Base-by-base conservation (phyloP, 1,140 invertebrate species). In the Ruditapes philippinarum region DNA sequence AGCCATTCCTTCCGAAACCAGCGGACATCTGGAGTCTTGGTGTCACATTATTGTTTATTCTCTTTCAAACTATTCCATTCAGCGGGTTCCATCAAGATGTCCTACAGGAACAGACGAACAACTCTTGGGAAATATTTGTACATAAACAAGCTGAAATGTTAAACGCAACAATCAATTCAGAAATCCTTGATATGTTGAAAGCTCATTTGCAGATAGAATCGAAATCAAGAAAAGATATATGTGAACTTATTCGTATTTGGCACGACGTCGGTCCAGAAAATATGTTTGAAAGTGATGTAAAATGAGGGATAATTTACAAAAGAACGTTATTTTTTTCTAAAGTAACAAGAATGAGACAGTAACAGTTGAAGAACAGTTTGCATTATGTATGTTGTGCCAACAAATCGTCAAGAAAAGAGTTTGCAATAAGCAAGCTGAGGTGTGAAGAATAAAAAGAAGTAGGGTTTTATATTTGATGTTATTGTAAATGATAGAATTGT, bases 11-110 rank as follows among this genome's bases (percentile, higher is more conserved):
- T 36, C 88, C 91, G 7, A 82, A 80, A 65, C 84, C 90, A 12
- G 91, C 91, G 7, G 93, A 93, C 40, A 51, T 93, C 14, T 93
- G 93, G 93, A 91, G 91, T 45, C 25, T 92, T 11, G 92, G 93
- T 12, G 81, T 86, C 49, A 40, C 91, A 5, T 74, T 92, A 1
- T 79, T 81, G 14, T 93, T 92, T 36, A 73, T 92, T 38, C 22
- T 92, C n/a, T 88, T 38, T 45, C 36, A 25, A 25, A 33, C 38
- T 22, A 65, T 82, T 31, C 81, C 82, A 60, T 90, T 79, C 70
- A 62, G 81, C 28, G 89, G 89, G 0, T 62, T 40, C 7, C 54
- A 88, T 40, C 22, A 70, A 22, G 49, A 81, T 9, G 81, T 90
- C n/a, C 31, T 85, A 9, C 22, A 36, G 5, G 45, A 85, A 25